Evolutionary conservation across 2,113 vertebrate species (phyloP).

Genomic region (Synodontis membranacea): DNA sequence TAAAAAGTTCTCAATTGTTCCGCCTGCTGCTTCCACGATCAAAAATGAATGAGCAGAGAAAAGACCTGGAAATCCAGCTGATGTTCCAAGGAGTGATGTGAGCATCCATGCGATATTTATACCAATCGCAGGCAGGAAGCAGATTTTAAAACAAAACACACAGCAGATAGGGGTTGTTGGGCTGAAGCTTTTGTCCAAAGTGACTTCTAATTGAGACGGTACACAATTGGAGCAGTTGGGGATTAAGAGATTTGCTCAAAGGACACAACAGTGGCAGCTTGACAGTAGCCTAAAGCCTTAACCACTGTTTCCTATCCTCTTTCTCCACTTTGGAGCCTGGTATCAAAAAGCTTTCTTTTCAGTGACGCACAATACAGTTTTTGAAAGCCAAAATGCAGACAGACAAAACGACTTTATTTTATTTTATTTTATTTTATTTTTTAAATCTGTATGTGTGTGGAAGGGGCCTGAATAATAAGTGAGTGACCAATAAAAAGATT

Average conservation of each 20-base stretch:
- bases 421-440: background rate
- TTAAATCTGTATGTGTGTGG: background rate
- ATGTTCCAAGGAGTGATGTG: background rate
- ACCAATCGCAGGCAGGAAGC: background rate
- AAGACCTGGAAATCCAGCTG: too few species aligned
- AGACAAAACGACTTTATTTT: background rate
- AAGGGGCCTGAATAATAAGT: background rate
- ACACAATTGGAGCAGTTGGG: background rate
- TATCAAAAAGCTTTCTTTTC: background rate
- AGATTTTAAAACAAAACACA: background rate
- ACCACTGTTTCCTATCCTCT: background rate
- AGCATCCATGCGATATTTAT: background rate
- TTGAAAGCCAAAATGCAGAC: background rate
- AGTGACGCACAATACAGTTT: background rate
- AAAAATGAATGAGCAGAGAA: too few species aligned
- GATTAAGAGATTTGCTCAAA: slow-evolving; percentile 5
- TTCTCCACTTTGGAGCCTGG: background rate
- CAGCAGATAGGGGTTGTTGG: background rate
- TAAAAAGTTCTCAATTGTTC: background rate
- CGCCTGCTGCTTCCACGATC: too few species aligned
- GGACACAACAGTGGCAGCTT: slow-evolving; percentile 1
- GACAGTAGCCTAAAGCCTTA: background rate
- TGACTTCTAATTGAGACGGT: background rate
- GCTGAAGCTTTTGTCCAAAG: background rate
- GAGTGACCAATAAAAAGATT: too few species aligned